A percentile compares a stretch with the other conserved stretches of the same genome.
Evolutionary conservation across 2,113 vertebrate species (phyloP).

Genomic region (Aptenodytes patagonicus): DNA sequence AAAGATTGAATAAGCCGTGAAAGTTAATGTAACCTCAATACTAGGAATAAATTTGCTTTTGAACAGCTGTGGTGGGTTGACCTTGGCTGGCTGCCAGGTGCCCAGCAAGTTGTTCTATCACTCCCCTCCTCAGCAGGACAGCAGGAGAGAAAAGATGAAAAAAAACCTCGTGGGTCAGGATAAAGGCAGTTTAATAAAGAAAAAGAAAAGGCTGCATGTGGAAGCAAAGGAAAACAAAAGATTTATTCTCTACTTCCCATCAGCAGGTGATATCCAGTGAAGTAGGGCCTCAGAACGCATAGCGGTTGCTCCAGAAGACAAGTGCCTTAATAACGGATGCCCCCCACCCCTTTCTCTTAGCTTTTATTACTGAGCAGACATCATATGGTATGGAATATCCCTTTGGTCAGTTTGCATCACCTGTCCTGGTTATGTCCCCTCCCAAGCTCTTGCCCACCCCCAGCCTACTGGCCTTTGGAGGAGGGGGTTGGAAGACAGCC

Average conservation of each 20-base stretch:
- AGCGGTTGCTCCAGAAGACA: not conserved
- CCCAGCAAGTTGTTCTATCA: not conserved
- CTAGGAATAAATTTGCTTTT: not conserved
- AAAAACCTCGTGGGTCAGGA: not conserved
- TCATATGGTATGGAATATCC: not conserved
- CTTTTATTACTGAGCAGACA: not conserved
- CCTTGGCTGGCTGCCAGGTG: not conserved
- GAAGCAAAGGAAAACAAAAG: not conserved
- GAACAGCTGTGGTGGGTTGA: not conserved
- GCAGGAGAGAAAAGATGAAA: fast-evolving
- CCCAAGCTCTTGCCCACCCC: not conserved
- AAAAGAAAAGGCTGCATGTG: fast-evolving
- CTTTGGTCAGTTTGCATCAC: not conserved
- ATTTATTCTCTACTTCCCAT: not conserved
- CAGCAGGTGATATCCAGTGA: not conserved
- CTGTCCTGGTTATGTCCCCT: not conserved
- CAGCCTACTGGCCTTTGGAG: not conserved
- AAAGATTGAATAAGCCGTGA: not conserved
- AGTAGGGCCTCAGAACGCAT: not conserved
- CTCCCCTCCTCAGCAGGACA: not conserved
- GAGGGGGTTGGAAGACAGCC: not conserved
- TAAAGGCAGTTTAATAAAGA: not conserved
- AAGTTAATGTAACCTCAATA: not conserved
- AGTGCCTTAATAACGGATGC: fast-evolving
- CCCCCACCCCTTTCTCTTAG: not conserved